These are phyloP conservation scores for Crenuchus spilurus DNA, from an alignment of 2,797 vertebrate species.

Conservation along the genomic window DNA sequence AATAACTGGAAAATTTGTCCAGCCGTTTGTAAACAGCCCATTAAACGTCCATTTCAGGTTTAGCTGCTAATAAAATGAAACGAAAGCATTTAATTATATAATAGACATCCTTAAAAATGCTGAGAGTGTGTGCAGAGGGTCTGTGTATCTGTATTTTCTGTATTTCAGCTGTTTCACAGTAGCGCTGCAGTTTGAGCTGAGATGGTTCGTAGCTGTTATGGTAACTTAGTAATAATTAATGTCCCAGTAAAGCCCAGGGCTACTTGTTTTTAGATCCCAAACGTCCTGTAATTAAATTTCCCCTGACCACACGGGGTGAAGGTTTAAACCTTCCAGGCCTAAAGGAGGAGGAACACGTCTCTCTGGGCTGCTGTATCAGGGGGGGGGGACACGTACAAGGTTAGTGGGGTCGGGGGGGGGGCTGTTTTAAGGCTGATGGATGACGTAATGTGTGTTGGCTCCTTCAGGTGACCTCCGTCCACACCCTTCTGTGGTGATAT, in stretches of 20 bases:
- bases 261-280: constrained; percentile 60
- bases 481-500: too few relatives aligned
- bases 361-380: constrained; percentile 68
- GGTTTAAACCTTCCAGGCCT: constrained; percentile 64
- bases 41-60: too few relatives aligned
- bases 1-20: too few relatives aligned
- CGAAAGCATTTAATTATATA: too few relatives aligned
- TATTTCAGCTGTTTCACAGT: background rate
- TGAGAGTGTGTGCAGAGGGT: background rate
- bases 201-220: background rate
- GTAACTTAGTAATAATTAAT: constrained; percentile 47
- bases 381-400: constrained; percentile 73
- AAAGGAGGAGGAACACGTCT: constrained; percentile 58
- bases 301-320: constrained; percentile 52
- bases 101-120: too few relatives aligned
- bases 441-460: constrained; percentile 63
- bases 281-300: constrained; percentile 69
- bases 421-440: constrained; percentile 60
- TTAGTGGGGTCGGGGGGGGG: constrained; percentile 58
- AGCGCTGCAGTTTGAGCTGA: constrained; percentile 1
- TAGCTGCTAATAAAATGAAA: too few relatives aligned
- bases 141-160: background rate
- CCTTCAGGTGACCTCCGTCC: constrained; percentile 52
- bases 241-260: constrained; percentile 43
- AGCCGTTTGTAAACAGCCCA: too few relatives aligned